Base-by-base conservation (phyloP, 2,888 invertebrate genomes). In the Spatulosminthurus flaviceps region DNA sequence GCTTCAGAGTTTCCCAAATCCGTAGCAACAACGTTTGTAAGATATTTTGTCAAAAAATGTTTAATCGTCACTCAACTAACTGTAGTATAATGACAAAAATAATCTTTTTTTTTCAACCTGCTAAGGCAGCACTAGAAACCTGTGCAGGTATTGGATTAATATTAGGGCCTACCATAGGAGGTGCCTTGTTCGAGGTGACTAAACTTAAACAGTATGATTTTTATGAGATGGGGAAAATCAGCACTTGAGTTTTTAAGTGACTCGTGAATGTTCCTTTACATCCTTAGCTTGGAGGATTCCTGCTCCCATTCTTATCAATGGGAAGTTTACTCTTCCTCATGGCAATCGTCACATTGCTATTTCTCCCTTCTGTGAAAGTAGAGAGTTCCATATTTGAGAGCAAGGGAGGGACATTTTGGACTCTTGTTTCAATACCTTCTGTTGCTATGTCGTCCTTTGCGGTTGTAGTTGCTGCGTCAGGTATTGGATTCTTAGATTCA, bases 1-100 rank as follows among this genome's bases (percentile, higher is more conserved):
- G 95, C 95, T 16, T 7, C 77, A 9, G 88, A 88, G 74, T 90
- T 90, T 85, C 89, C 89, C 0, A 87, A 89, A 26, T 87, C 87
- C 64, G 87, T 90, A 0, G 89, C 89, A 0, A 88, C 89, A 1
- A 89, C 89, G 67, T 90, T 90, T 86, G 90, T 89, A 87, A 88
- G 88, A 42, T 0, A 26, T 66, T 64, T n/a, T 22, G 41, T 26
- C 16, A 29, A 29, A 29, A 69, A 19, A 29, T 24, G 13, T 26
- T n/a, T n/a, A 51, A 73, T 42, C 24, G 5, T 51, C 24, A 22
- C 43, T 4, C 9, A 51, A 51, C 21, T 19, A n/a, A n/a, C n/a
- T n/a, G n/a, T n/a, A n/a, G n/a, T n/a, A n/a, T n/a, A n/a, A n/a
- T n/a, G n/a, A n/a, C n/a, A n/a, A n/a, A n/a, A n/a, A n/a, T n/a